phyloP scores from a whole-genome alignment of 2,797 vertebrate species.

The Aldrovandia affinis region DNA sequence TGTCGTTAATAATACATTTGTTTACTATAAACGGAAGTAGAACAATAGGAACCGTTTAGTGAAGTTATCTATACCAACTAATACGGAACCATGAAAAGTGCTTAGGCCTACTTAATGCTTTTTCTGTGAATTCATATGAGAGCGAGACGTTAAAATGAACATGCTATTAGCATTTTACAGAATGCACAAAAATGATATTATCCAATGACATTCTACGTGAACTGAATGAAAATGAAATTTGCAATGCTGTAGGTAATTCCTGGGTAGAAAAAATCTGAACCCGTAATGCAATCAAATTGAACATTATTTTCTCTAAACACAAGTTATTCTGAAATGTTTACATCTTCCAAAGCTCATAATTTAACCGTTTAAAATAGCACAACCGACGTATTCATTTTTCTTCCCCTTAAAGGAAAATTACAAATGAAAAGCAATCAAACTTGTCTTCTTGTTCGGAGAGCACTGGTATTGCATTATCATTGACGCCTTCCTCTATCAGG shows the following conservation, averaged over 20 bases:
- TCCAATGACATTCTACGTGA: neutral
- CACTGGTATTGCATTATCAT: neutral
- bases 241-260: neutral
- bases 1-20: neutral
- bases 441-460: neutral
- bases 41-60: neutral
- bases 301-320: neutral
- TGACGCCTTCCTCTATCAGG: neutral
- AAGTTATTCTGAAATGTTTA: neutral
- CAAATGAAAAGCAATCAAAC: neutral
- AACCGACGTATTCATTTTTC: neutral
- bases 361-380: constrained; percentile 1
- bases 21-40: no score
- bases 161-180: neutral
- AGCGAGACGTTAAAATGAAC: neutral
- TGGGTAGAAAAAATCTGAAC: neutral
- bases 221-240: neutral
- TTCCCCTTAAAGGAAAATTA: neutral
- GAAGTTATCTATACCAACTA: neutral
- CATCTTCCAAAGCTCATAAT: neutral
- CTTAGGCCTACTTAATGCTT: neutral
- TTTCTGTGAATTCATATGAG: neutral
- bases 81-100: neutral
- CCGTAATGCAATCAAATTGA: neutral
- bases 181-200: neutral